Base-by-base conservation (phyloP, 1,140 invertebrate genomes). In the Pemphigus obesinymphae region DNA sequence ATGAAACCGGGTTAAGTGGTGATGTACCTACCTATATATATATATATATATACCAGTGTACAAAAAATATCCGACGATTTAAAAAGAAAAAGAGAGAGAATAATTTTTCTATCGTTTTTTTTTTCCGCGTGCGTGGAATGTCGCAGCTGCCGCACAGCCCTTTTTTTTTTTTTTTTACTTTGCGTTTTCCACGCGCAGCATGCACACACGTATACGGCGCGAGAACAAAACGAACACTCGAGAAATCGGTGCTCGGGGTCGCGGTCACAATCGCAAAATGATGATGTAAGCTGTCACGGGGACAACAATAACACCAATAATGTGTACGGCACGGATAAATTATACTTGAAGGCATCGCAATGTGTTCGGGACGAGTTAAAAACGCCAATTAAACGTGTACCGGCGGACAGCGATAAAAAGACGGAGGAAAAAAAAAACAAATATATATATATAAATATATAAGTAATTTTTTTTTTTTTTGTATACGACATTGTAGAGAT, bases 301-400 rank as follows among this genome's bases (percentile, higher is more conserved):
- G 20, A 20, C 31, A 58, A 76, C 23, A 76, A 58, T 23, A 17
- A 73, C 23, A 72, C 26, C 29, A 48, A 40, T 66, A 66, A 61
- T 70, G 43, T 72, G 29, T 26, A 61, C 29, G 29, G 20, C 2
- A 20, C 2, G n/a, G 48, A 68, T 43, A 43, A 43, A 29, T 7
- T 26, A 26, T 0, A 29, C n/a, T n/a, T 20, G n/a, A 66, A 37
- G 20, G 26, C 5, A 23, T 23, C 31, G 61, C 31, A 34, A 13
- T 34, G 58, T 20, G 8, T 7, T 7, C 20, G 11, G 34, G 48
- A 78, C 34, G 50, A 78, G 75, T 78, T 78, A 78, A 78, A 78
- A 58, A 43, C n/a, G 34, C 53, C 75, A 78, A 78, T 78, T 78
- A 78, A 78, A 78, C 31, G 48, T 40, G 53, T 61, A 78, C 53